Percentiles rank a stretch among this genome's conserved stretches.
Conservation (phyloP, 2,888 invertebrate genomes). For the Sylvicola cinctus region DNA sequence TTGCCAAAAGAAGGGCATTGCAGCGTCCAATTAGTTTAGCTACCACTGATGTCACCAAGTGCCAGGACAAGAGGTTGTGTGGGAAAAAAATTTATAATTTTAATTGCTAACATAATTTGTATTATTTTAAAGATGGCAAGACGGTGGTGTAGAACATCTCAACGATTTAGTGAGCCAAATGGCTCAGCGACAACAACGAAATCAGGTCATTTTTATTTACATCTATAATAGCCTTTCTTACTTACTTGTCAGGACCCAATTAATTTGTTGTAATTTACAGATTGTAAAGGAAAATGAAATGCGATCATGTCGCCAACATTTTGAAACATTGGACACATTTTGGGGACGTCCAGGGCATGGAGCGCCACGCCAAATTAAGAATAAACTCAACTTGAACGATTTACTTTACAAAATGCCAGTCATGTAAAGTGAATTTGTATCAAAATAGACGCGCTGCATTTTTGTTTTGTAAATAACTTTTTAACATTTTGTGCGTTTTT, state of each 20-base stretch:
- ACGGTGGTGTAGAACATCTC: conserved; percentile 26
- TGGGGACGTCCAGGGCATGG: conserved; percentile 62
- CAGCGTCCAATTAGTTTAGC: conserved; percentile 31
- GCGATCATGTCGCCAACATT: conserved; percentile 45
- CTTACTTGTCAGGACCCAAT: too few relatives aligned
- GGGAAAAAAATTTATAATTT: conserved; percentile 25
- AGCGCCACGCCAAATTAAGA: conserved; percentile 18
- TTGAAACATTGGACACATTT: conserved; percentile 51
- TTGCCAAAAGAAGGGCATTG: conserved; percentile 41
- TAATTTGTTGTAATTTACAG: not conserved
- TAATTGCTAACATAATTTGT: conserved; percentile 1
- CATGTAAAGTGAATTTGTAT: conserved; percentile 10
- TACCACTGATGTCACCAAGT: conserved; percentile 32
- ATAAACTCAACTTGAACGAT: conserved; percentile 25
- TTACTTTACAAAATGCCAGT: conserved; percentile 22
- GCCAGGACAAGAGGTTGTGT: conserved; percentile 26
- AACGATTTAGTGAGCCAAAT: conserved; percentile 32
- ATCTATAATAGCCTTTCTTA: too few relatives aligned
- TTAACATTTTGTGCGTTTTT: too few relatives aligned
- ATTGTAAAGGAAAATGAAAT: conserved; percentile 28
- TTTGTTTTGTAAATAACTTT: too few relatives aligned
- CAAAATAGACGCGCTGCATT: too few relatives aligned
- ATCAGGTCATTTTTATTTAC: conserved; percentile 15
- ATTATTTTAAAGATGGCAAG: conserved; percentile 13
- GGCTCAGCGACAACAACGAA: conserved; percentile 25